Evolutionary conservation across 1,140 invertebrate genomes (phyloP).

Genomic region (Elymnias hypermnestra): DNA sequence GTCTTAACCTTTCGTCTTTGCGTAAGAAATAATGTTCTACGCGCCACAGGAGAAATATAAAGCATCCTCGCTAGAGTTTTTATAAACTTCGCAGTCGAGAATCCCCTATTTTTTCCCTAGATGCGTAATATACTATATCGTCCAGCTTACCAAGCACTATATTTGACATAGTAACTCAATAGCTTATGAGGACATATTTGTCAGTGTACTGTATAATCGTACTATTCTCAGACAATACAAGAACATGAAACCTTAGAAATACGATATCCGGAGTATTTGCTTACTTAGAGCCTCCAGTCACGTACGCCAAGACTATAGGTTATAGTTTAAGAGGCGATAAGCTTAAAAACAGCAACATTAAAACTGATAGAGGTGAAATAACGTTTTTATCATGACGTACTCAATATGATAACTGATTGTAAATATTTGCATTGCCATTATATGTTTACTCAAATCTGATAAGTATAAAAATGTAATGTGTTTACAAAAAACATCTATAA

Average conservation of each 20-base stretch:
- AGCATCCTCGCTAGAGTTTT: no score
- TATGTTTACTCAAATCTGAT: not conserved
- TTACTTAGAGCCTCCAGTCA: slow-evolving; percentile 13
- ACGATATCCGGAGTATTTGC: slow-evolving; percentile 14
- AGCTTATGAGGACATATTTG: no score
- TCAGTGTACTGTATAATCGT: not conserved
- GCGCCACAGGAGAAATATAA: no score
- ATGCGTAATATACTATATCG: no score
- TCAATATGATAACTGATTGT: not conserved
- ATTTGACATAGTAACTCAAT: no score
- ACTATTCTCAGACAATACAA: slow-evolving; percentile 5
- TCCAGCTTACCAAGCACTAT: no score
- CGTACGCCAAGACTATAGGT: slow-evolving; percentile 20
- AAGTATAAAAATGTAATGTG: not conserved
- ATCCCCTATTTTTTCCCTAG: no score
- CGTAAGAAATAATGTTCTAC: no score
- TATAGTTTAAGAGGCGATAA: slow-evolving; percentile 8
- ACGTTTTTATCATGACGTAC: not conserved
- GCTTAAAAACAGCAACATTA: not conserved
- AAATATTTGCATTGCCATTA: slow-evolving; percentile 1
- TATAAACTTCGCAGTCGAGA: no score
- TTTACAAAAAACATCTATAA: no score
- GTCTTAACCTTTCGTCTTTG: no score
- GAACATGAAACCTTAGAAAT: slow-evolving; percentile 24
- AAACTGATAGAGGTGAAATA: not conserved